Evolutionary conservation across 30 jellyfish, hydroid and myxozoan genomes (phyloP), one percentile per base, ranked within the genome.

Genomic region (Sanderia malayensis): DNA sequence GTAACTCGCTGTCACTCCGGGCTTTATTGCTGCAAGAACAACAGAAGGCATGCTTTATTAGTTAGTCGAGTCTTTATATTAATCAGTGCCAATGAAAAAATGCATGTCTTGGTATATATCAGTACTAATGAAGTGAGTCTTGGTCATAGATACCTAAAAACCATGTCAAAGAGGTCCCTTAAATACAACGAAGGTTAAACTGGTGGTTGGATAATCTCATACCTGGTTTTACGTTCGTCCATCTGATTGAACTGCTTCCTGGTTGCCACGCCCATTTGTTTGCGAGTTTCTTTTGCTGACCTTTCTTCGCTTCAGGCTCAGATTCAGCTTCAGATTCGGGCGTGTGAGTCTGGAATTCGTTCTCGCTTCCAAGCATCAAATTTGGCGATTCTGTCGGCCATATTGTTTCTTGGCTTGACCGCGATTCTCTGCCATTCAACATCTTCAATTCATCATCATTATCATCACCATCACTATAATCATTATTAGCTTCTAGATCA

Each of bases 201-300:
- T n/a, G n/a, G n/a, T n/a, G n/a, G n/a, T n/a, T n/a, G n/a, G n/a
- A n/a, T n/a, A n/a, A n/a, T n/a, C n/a, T n/a, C 52, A 4, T 13
- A 78, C 89, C 82, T 65, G 89, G 75, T 32, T 55, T 46, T 9
- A 64, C 52, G 27, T 55, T 31, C 6, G 46, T 64, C 89, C 89
- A 78, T 31, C 70, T 46, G 58, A 78, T 65, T 30, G 52, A 49
- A 49, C 24, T 15, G 0, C 67, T 46, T 24, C 52, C 37, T 34
- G 44, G 31, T 20, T 70, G 24, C 75, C 66, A 45, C 15, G 34
- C 44, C 80, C 64, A 78, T 28, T 24, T 32, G 31, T 31, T 73
- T 19, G 31, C 44, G 28, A 19, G 49, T 44, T 11, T 47, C 11
- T 72, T 37, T 30, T 20, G 19, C 15, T 34, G 9, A 0, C 29